phyloP scores from a whole-genome alignment of 2,888 invertebrate genomes.

The Dynastes tityus region DNA sequence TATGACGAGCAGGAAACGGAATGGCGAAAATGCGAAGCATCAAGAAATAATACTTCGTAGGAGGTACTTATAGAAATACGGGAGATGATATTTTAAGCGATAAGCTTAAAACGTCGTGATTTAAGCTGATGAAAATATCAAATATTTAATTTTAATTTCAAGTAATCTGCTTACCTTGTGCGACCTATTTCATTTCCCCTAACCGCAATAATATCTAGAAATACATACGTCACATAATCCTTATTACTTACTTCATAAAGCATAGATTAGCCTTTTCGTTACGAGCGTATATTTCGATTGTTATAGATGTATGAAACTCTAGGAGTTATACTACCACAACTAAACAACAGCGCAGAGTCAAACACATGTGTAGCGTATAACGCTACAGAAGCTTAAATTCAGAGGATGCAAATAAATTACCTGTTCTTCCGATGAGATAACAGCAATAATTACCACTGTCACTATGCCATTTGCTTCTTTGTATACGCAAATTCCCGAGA shows the following conservation, averaged over 20 bases:
- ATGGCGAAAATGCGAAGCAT: neutral
- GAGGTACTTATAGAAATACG: conserved; percentile 8
- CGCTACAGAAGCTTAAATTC: neutral
- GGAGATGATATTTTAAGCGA: neutral
- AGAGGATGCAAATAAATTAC: neutral
- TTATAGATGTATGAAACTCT: neutral
- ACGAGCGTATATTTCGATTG: too few species aligned
- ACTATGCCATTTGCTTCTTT: conserved; percentile 1
- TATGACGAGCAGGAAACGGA: conserved; percentile 8
- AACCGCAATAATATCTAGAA: neutral
- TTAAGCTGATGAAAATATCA: conserved; percentile 13
- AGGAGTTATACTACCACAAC: neutral
- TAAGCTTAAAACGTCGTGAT: neutral
- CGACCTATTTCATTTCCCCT: neutral
- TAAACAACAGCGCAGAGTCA: neutral
- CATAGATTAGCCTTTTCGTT: too few species aligned
- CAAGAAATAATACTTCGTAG: neutral
- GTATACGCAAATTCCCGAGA: neutral
- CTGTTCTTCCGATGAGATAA: neutral
- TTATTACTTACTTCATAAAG: too few species aligned
- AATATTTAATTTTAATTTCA: conserved; percentile 5
- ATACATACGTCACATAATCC: too few species aligned
- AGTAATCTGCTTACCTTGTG: neutral
- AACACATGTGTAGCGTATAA: neutral
- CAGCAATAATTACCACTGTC: conserved; percentile 6